Evolutionary conservation across 2,113 vertebrate genomes (phyloP).

Genomic region (Penelope pileata): DNA sequence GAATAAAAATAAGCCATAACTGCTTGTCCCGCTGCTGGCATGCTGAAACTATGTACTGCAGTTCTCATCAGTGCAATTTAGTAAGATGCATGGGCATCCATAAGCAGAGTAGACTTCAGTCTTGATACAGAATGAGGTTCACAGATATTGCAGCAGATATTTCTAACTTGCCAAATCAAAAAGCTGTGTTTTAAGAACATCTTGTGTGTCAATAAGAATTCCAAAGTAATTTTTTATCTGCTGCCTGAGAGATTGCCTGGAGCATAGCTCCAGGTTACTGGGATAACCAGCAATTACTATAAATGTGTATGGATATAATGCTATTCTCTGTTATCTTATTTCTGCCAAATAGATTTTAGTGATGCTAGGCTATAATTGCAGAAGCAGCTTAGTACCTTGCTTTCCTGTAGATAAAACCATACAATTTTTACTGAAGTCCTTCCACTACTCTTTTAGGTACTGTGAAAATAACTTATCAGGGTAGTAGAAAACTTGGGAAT

Average conservation of each 20-base stretch:
- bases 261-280: background rate
- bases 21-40: background rate
- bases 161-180: constrained; percentile 16
- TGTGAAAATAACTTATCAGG: background rate
- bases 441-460: background rate
- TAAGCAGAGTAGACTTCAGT: background rate
- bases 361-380: background rate
- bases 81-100: background rate
- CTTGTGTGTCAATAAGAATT: background rate
- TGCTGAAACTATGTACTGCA: background rate
- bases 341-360: background rate
- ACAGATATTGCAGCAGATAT: background rate
- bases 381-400: background rate
- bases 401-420: background rate
- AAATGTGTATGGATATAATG: background rate
- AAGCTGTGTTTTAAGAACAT: background rate
- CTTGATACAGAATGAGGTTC: background rate
- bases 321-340: background rate
- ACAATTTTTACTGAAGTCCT: background rate
- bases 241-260: background rate
- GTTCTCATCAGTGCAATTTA: background rate
- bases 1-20: background rate
- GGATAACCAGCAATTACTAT: background rate
- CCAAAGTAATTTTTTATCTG: background rate
- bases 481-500: background rate